phyloP scores from a whole-genome alignment of 2,888 invertebrate species.

The Drosophila buzzatii region DNA sequence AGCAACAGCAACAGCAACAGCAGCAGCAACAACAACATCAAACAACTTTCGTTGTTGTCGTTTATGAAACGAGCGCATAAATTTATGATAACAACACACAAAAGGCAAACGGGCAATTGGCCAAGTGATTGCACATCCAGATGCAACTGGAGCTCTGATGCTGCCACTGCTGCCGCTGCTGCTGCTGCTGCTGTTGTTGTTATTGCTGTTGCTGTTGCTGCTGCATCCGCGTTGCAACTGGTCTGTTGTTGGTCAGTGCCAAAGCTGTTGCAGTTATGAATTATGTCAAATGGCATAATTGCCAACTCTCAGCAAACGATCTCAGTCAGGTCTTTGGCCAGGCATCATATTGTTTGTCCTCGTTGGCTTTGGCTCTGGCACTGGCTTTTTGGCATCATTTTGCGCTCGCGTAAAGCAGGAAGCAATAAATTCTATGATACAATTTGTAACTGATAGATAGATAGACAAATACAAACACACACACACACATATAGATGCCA shows the following conservation, averaged over 20 bases:
- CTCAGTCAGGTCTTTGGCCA: constrained; percentile 28
- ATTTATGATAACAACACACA: constrained; percentile 79
- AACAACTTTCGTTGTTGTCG: constrained; percentile 79
- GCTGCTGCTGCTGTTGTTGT: background rate
- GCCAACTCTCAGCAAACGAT: constrained; percentile 68
- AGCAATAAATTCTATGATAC: constrained; percentile 83
- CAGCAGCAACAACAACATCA: constrained; percentile 46
- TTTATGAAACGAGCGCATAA: constrained; percentile 78
- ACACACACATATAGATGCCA: background rate
- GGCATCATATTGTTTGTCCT: constrained; percentile 26
- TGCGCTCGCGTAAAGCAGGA: constrained; percentile 69
- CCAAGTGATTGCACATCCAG: constrained; percentile 63
- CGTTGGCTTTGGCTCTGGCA: constrained; percentile 10
- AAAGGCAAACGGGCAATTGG: constrained; percentile 60
- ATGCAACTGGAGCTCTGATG: constrained; percentile 31
- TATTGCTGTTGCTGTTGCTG: constrained; percentile 22
- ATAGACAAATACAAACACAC: background rate
- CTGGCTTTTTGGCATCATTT: constrained; percentile 33
- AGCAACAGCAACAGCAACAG: constrained; percentile 51
- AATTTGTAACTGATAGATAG: constrained; percentile 81
- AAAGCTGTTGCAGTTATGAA: constrained; percentile 74
- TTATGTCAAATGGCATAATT: constrained; percentile 83
- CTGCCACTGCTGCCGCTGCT: constrained; percentile 1
- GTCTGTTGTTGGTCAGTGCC: constrained; percentile 41
- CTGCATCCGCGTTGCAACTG: constrained; percentile 67